These are phyloP conservation scores for Anas platyrhynchos DNA, from an alignment of 2,113 vertebrate species.

Conservation along the genomic window DNA sequence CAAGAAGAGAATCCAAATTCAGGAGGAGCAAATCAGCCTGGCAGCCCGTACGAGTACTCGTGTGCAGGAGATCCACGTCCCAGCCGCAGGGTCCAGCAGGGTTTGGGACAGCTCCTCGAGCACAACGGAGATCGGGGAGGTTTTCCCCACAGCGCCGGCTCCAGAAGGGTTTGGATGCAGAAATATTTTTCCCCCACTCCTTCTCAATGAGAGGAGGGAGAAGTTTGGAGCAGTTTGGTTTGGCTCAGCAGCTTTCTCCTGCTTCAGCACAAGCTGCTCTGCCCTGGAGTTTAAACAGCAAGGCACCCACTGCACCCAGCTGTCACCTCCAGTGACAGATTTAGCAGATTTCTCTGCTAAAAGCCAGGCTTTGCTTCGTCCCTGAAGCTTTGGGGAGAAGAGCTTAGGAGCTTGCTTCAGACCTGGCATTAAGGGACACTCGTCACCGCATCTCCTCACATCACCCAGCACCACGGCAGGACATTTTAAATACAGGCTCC, in stretches of 20 bases:
- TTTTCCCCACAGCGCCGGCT: not conserved
- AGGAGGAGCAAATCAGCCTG: accelerated
- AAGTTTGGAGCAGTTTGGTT: not conserved
- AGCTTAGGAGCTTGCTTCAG: not conserved
- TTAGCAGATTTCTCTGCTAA: not conserved
- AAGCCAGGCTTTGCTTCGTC: not conserved
- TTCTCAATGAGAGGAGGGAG: not conserved
- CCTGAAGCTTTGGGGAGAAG: accelerated
- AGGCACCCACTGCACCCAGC: accelerated
- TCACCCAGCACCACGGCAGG: not conserved
- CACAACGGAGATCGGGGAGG: accelerated
- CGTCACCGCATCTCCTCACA: accelerated
- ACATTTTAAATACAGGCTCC: not conserved
- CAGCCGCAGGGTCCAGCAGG: accelerated
- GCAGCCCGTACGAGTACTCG: accelerated
- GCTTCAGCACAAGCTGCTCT: not conserved
- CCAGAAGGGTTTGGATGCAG: not conserved
- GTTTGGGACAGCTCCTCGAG: not conserved
- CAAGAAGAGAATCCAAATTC: not conserved
- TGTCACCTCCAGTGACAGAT: not conserved
- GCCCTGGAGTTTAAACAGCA: not conserved
- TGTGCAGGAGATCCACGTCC: not conserved
- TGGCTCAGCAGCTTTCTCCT: not conserved
- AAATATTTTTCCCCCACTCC: not conserved
- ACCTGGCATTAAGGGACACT: not conserved